Evolutionary conservation across 2,888 invertebrate genomes (phyloP).

Genomic region (Eupithecia pulchellata): DNA sequence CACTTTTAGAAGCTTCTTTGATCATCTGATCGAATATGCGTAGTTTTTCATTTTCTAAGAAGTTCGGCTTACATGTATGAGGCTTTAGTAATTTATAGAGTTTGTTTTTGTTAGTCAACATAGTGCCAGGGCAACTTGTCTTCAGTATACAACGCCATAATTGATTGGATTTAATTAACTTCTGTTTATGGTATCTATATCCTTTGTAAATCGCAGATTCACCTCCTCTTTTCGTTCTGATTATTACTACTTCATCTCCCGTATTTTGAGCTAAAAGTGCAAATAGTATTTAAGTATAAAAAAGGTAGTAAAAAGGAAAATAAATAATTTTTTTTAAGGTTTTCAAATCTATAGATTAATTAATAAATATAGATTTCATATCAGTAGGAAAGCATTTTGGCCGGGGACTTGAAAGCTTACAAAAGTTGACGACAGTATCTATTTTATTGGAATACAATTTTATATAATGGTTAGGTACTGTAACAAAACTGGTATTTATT

Average conservation of each 20-base stretch:
- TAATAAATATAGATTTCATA: too few species aligned
- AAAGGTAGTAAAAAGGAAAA: background rate
- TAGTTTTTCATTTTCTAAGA: slow-evolving; percentile 16
- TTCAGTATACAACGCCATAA: slow-evolving; percentile 22
- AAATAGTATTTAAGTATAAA: background rate
- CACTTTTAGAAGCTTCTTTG: background rate
- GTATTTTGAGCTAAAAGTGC: background rate
- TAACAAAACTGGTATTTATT: background rate
- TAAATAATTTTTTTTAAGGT: background rate
- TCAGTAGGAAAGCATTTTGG: too few species aligned
- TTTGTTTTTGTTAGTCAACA: slow-evolving; percentile 14
- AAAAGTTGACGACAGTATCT: background rate
- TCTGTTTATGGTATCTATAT: slow-evolving; percentile 17
- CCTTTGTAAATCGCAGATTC: slow-evolving; percentile 16
- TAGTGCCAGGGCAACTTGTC: slow-evolving; percentile 10
- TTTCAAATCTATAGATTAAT: background rate
- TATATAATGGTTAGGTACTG: too few species aligned
- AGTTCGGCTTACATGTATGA: slow-evolving; percentile 17
- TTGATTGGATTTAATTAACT: slow-evolving; percentile 10
- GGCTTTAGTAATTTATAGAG: slow-evolving; percentile 6
- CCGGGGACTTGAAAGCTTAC: background rate
- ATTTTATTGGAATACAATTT: background rate
- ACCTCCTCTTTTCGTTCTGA: slow-evolving; percentile 15
- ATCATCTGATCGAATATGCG: slow-evolving; percentile 11
- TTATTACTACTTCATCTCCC: background rate